Conservation (phyloP, 1,140 invertebrate species). For the Drosophila sulfurigaster region DNA sequence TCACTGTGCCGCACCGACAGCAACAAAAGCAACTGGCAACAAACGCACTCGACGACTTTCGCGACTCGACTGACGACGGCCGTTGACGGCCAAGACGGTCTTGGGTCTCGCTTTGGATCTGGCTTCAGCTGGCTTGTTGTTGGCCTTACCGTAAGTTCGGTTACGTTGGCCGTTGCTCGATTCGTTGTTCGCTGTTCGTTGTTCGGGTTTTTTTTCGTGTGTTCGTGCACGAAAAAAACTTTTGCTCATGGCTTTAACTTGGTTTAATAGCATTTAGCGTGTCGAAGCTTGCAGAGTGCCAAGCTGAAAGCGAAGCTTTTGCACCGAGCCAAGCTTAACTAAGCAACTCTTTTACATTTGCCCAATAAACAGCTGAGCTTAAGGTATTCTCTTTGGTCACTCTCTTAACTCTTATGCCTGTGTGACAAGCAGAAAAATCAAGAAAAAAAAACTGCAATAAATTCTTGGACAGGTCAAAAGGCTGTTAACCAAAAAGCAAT, state of each 20-base stretch:
- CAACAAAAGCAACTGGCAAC: slow-evolving; percentile 67
- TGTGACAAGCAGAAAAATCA: not conserved
- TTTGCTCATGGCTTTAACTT: slow-evolving; percentile 70
- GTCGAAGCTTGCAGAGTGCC: slow-evolving; percentile 63
- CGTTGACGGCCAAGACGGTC: slow-evolving; percentile 52
- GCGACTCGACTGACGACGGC: slow-evolving; percentile 77
- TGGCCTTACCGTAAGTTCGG: slow-evolving; percentile 76
- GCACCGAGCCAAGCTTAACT: slow-evolving; percentile 11
- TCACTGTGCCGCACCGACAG: slow-evolving; percentile 53
- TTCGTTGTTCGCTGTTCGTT: not conserved
- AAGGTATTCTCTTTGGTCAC: not conserved
- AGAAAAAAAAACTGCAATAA: not conserved
- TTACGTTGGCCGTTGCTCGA: slow-evolving; percentile 70
- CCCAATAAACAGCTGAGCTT: not conserved
- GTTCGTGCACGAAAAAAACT: slow-evolving; percentile 22
- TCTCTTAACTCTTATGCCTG: slow-evolving; percentile 41
- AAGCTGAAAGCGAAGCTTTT: slow-evolving; percentile 24
- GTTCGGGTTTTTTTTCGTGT: slow-evolving; percentile 41
- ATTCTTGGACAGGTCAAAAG: slow-evolving; percentile 39
- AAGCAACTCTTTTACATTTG: slow-evolving; percentile 22
- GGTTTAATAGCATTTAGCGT: slow-evolving; percentile 75
- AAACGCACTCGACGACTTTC: slow-evolving; percentile 84
- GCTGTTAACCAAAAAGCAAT: slow-evolving; percentile 40
- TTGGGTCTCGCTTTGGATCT: slow-evolving; percentile 36
- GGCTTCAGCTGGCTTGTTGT: slow-evolving; percentile 34